These are phyloP conservation scores for Daptonema setosum DNA, from an alignment of 2,888 invertebrate species.

Conservation along the genomic window DNA sequence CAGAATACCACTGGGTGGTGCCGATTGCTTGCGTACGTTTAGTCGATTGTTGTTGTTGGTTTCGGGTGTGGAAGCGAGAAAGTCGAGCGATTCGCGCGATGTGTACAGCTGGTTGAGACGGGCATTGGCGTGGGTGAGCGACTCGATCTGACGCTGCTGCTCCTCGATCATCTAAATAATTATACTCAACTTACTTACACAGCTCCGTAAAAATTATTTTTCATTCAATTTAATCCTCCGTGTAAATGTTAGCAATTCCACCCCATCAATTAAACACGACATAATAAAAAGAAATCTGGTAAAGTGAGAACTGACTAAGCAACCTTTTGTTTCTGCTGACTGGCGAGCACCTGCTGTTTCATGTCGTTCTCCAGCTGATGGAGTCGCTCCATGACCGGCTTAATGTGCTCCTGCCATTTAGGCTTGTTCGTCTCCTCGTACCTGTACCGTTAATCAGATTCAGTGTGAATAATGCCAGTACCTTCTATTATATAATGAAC, in stretches of 20 bases:
- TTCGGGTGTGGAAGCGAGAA: no score
- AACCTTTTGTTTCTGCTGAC: background rate
- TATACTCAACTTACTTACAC: background rate
- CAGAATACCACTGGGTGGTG: no score
- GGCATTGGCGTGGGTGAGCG: background rate
- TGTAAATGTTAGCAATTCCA: background rate
- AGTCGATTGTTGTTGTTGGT: no score
- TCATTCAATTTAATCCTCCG: no score
- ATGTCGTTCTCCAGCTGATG: slow-evolving; percentile 14
- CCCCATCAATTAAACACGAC: background rate
- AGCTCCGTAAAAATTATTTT: no score
- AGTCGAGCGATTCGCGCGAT: no score
- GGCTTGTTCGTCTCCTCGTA: background rate
- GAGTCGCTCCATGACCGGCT: slow-evolving; percentile 10
- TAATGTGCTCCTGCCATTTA: background rate
- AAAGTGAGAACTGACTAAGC: background rate
- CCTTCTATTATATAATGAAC: no score
- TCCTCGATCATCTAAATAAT: background rate
- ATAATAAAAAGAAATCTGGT: background rate
- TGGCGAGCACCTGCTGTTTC: background rate
- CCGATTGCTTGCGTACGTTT: no score
- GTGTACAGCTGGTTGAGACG: no score
- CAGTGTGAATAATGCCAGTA: no score
- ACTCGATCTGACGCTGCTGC: background rate
- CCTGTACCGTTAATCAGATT: no score